Evolutionary conservation across 1,140 invertebrate genomes (phyloP).

Genomic region (Hypsibius dujardini): DNA sequence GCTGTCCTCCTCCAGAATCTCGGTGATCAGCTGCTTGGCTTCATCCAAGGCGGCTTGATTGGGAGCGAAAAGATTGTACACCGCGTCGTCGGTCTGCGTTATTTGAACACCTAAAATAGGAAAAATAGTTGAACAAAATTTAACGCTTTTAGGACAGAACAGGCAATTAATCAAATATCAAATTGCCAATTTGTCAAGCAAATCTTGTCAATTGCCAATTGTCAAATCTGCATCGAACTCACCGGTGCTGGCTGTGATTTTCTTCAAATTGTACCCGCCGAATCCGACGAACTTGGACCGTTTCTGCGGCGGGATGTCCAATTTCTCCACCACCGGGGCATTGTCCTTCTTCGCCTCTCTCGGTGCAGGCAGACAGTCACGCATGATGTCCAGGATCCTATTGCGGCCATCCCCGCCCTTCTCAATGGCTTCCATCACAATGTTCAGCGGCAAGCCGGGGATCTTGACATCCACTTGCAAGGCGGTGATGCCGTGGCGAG

Average conservation of each 20-base stretch:
- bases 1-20: conserved; percentile 43
- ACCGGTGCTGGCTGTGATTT: conserved; percentile 64
- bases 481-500: conserved; percentile 73
- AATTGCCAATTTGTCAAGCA: conserved; percentile 17
- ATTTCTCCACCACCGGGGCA: conserved; percentile 62
- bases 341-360: conserved; percentile 51
- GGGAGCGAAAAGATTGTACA: conserved; percentile 73
- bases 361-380: conserved; percentile 45
- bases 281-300: conserved; percentile 59
- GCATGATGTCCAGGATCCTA: conserved; percentile 68
- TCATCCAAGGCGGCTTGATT: conserved; percentile 69
- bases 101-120: conserved; percentile 40
- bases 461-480: conserved; percentile 81
- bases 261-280: conserved; percentile 69
- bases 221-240: background rate
- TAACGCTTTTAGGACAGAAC: too few species aligned
- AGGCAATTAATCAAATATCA: conserved; percentile 18
- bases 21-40: conserved; percentile 59
- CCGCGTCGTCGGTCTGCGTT: conserved; percentile 51
- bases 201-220: background rate
- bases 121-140: background rate
- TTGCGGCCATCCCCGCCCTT: conserved; percentile 52
- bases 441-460: conserved; percentile 64
- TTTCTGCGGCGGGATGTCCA: conserved; percentile 63
- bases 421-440: conserved; percentile 66